phyloP scores from a whole-genome alignment of 2,113 vertebrate species.

The Phylloscopus trochilus region DNA sequence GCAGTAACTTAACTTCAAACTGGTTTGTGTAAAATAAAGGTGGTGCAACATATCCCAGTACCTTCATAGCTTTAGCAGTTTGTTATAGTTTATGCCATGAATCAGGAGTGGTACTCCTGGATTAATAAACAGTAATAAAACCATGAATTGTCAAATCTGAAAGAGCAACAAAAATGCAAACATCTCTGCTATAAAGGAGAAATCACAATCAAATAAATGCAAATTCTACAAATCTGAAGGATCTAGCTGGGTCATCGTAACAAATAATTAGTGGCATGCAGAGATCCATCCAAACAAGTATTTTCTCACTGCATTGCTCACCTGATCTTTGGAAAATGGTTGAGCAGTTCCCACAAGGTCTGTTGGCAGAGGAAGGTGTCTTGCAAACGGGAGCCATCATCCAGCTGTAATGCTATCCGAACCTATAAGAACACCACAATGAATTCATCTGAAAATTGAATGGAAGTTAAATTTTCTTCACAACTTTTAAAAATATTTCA shows the following conservation, averaged over 20 bases:
- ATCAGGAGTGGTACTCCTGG: background rate
- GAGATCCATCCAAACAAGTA: background rate
- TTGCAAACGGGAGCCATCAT: constrained; percentile 87
- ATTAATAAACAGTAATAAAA: background rate
- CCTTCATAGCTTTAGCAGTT: background rate
- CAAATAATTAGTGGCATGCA: background rate
- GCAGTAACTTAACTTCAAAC: background rate
- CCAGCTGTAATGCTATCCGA: constrained; percentile 87
- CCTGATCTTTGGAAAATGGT: constrained; percentile 86
- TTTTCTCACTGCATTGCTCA: constrained; percentile 49
- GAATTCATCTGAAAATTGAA: background rate
- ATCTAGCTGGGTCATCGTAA: background rate
- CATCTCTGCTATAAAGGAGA: background rate
- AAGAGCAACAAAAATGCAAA: background rate
- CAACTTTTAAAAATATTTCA: background rate
- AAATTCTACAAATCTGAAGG: background rate
- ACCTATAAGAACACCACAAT: constrained; percentile 69
- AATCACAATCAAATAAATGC: background rate
- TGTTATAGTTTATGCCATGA: background rate
- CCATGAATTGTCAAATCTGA: background rate
- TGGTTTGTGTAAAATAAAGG: background rate
- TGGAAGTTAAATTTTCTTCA: background rate
- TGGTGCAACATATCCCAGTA: background rate
- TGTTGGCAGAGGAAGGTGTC: constrained; percentile 82
- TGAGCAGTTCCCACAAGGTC: constrained; percentile 89